Evolutionary conservation across 35 echinoderm and acorn worm genomes (phyloP).

Genomic region (Eucidaris tribuloides): DNA sequence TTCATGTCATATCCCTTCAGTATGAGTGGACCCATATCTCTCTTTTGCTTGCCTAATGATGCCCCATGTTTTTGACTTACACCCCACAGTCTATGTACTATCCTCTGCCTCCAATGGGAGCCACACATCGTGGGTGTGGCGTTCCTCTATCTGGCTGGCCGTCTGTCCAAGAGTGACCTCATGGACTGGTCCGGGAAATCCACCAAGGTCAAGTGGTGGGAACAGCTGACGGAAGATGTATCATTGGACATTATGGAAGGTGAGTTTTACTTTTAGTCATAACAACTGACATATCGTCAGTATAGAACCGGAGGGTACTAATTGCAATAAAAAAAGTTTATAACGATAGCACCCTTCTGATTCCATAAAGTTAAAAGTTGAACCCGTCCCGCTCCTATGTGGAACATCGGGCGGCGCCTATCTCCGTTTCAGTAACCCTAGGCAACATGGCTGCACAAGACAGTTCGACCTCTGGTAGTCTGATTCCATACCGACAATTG

Average conservation of each 20-base stretch:
- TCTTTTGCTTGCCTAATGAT: no score
- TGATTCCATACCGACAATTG: background rate
- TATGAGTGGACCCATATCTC: no score
- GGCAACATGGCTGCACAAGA: no score
- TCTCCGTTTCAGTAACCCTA: no score
- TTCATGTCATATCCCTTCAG: no score
- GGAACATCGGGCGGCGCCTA: no score
- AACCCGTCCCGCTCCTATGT: no score
- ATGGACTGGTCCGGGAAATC: slow-evolving; percentile 92
- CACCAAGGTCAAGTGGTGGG: slow-evolving; percentile 94
- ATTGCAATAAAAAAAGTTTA: background rate
- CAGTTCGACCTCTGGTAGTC: background rate
- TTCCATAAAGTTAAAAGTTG: no score
- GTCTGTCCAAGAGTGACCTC: slow-evolving; percentile 96
- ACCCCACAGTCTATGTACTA: slow-evolving; percentile 80
- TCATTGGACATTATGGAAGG: slow-evolving; percentile 97
- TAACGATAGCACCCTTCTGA: background rate
- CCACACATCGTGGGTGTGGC: slow-evolving; percentile 88
- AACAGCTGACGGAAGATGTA: slow-evolving; percentile 89
- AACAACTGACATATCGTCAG: background rate
- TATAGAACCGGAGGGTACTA: no score
- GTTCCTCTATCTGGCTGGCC: slow-evolving; percentile 89
- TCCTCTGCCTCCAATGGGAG: slow-evolving; percentile 94
- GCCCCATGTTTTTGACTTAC: no score
- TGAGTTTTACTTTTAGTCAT: slow-evolving; percentile 29